phyloP scores from a whole-genome alignment of 2,888 invertebrate species.

The Notodonta dromedarius region DNA sequence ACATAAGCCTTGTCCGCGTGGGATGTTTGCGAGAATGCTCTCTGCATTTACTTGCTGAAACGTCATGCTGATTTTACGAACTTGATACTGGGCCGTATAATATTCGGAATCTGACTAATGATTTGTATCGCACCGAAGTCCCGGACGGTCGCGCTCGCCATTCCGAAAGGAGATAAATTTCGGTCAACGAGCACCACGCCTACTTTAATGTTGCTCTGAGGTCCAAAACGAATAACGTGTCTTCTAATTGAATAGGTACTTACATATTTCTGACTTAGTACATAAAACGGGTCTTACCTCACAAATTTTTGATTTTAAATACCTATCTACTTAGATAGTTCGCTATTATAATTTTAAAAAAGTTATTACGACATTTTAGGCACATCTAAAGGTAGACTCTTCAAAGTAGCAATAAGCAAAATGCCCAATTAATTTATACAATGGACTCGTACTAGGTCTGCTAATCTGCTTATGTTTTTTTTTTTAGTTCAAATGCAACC shows the following conservation, averaged over 20 bases:
- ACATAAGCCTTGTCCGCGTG: no score
- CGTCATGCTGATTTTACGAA: no score
- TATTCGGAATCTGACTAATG: conserved; percentile 18
- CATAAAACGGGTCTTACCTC: background rate
- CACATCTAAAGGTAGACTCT: no score
- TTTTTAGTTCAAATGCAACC: conserved; percentile 88
- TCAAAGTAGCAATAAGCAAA: no score
- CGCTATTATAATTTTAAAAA: no score
- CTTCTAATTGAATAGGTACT: conserved; percentile 32
- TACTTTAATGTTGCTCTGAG: conserved; percentile 44
- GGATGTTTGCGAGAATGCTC: no score
- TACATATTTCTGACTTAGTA: background rate
- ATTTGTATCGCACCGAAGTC: conserved; percentile 17
- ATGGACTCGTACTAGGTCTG: background rate
- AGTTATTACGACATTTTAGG: no score
- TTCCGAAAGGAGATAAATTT: conserved; percentile 53
- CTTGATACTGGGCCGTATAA: background rate
- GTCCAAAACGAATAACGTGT: conserved; percentile 54
- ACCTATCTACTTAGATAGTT: background rate
- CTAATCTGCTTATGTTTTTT: conserved; percentile 22
- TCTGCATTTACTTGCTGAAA: no score
- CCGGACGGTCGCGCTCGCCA: conserved; percentile 14
- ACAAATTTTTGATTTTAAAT: background rate
- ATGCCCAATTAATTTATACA: background rate
- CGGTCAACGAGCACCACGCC: conserved; percentile 59